Percentiles rank a stretch among this genome's conserved stretches.
Evolutionary conservation across 2,888 invertebrate species (phyloP).

Genomic region (Pyrrhia umbra): DNA sequence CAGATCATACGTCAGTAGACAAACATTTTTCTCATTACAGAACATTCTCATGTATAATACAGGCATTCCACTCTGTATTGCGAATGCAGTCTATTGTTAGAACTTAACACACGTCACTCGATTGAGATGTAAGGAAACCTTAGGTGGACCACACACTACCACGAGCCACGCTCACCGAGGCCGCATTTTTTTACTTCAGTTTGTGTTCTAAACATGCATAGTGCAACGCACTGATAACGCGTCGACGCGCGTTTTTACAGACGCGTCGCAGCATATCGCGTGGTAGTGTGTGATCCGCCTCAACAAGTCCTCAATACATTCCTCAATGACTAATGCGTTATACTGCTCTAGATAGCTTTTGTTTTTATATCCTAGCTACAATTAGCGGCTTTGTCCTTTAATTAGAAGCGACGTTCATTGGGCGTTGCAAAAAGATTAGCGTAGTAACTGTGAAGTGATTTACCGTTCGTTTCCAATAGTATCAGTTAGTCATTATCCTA

Average conservation of each 20-base stretch:
- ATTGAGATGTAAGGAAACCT: constrained; percentile 57
- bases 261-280: too few relatives aligned
- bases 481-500: constrained; percentile 47
- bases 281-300: too few relatives aligned
- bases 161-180: too few relatives aligned
- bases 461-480: constrained; percentile 28
- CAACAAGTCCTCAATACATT: not conserved
- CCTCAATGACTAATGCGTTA: constrained; percentile 35
- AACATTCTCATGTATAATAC: constrained; percentile 13
- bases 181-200: too few relatives aligned
- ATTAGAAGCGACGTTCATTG: constrained; percentile 30
- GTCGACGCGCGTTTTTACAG: too few relatives aligned
- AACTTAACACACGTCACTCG: constrained; percentile 39
- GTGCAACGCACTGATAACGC: too few relatives aligned
- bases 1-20: not conserved
- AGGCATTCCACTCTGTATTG: constrained; percentile 27
- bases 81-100: constrained; percentile 47
- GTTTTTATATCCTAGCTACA: constrained; percentile 22
- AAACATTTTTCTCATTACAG: constrained; percentile 19
- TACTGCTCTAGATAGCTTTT: constrained; percentile 47
- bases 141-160: too few relatives aligned
- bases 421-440: constrained; percentile 27
- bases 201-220: constrained; percentile 20
- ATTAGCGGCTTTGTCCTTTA: constrained; percentile 20
- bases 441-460: constrained; percentile 40